phyloP scores from a whole-genome alignment of 2,888 invertebrate genomes.

The Dynastes tityus region DNA sequence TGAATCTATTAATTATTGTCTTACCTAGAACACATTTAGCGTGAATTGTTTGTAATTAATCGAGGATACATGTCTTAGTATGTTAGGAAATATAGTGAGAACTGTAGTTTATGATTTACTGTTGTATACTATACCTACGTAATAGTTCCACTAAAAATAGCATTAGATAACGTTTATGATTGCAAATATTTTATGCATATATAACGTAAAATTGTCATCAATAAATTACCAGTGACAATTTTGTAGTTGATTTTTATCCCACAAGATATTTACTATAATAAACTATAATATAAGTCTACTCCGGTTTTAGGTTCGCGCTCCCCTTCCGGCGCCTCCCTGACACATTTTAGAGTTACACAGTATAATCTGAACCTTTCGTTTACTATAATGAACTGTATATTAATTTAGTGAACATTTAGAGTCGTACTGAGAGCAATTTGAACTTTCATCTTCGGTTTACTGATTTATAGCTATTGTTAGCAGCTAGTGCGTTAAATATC shows the following conservation, averaged over 20 bases:
- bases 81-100: too few species aligned
- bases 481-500: background rate
- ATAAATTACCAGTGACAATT: background rate
- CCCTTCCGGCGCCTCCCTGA: constrained; percentile 3
- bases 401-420: constrained; percentile 56
- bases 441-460: constrained; percentile 2
- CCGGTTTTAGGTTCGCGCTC: background rate
- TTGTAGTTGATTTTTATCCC: background rate
- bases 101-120: too few species aligned
- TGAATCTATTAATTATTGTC: too few species aligned
- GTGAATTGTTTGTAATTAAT: too few species aligned
- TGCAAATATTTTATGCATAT: too few species aligned
- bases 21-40: too few species aligned
- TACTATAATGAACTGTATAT: constrained; percentile 57
- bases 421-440: constrained; percentile 42
- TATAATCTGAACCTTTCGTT: constrained; percentile 52
- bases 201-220: too few species aligned
- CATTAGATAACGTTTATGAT: too few species aligned
- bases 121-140: too few species aligned
- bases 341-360: constrained; percentile 6
- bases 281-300: background rate
- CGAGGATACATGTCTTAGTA: too few species aligned
- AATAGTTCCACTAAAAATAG: too few species aligned
- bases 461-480: constrained; percentile 5
- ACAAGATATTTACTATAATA: background rate